Base-by-base conservation (phyloP, 92 coral and sea anemone genomes). In the Porites evermanni region DNA sequence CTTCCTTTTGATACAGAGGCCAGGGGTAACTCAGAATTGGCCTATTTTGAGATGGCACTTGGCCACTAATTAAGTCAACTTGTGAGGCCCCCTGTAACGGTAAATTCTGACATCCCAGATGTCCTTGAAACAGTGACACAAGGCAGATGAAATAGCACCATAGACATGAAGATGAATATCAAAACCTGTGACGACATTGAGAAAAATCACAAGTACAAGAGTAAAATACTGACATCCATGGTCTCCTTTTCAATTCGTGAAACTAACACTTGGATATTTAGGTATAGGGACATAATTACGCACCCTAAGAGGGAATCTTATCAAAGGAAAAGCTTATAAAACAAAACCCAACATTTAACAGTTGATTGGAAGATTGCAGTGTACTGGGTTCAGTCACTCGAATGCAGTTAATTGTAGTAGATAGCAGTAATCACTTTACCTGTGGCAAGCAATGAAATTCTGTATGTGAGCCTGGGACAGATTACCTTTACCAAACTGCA, bases 1-100 rank as follows among this genome's bases (percentile, higher is more conserved):
- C 54, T 17, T 71, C 75, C n/a, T 71, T 71, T 71, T 71, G 54
- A 71, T 29, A 71, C 75, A 71, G 12, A 71, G 75, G 75, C 75
- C 54, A 38, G 47, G 47, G 47, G 47, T 38, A 38, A 38, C 47
- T 38, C 6, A 38, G 47, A 38, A 38, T 38, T 69, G 26, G 67
- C 67, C 16, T 63, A 63, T 63, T 63, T 12, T 10, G 16, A 10
- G 7, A 2, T 10, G 67, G 20, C 67, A 12, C 67, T 29, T 29
- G 32, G 32, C 32, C 32, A 29, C 32, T 29, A 29, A 29, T 29
- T 29, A 29, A 29, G 3, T 29, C 32, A 29, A 29, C 32, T 63
- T 56, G 61, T 56, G 61, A 56, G 61, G 61, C 61, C 61, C 61
- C 61, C 61, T 8, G 17, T 56, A 1, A 14, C 17, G 61, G 61